Base-by-base conservation (phyloP, 2,797 vertebrate genomes). In the Urocyon cinereoargenteus region DNA sequence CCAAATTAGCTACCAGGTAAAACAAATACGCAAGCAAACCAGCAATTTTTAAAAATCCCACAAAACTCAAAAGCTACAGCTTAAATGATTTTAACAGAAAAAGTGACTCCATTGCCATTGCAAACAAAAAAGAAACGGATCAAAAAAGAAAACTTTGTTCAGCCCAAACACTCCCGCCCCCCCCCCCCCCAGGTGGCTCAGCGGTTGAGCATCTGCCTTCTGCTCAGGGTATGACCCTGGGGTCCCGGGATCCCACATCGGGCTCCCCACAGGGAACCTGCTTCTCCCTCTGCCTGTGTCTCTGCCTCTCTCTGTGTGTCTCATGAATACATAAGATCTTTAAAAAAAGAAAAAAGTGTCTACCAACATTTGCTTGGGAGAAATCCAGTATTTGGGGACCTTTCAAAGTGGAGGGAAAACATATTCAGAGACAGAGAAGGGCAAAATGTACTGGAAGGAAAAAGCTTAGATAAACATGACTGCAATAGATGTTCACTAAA, bases 301-400 rank as follows among this genome's bases (percentile, higher is more conserved):
- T 40, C 40, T 40, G 40, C 40, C 6, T 40, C 40, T 40, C 40
- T 40, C 40, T 40, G 6, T 40, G 40, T 40, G 40, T 40, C 1
- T 40, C 6, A 40, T 7, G 40, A 40, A 40, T 40, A 40, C 6
- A 40, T 40, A 40, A 40, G 40, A 40, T 40, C 40, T 40, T 40
- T 40, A 40, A 40, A 40, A 40, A 40, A 40, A 40, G 26, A 59
- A 86, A 83, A 57, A 66, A 77, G 55, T 12, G 22, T 55, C 77
- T 93, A 51, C n/a, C 40, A 85, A 16, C 16, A 18, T 31, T 90
- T 90, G 64, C 86, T 96, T 92, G 86, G 15, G 72, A 51, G 70
- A 89, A 95, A 85, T 57, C 22, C 57, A 61, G 6, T 53, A 12
- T 85, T 73, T 55, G 36, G 9, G 21, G 53, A 64, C 34, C 45